Percentiles rank a stretch among this genome's conserved stretches.
Evolutionary conservation across 2,888 invertebrate species (phyloP).

Genomic region (Theristus sp.): DNA sequence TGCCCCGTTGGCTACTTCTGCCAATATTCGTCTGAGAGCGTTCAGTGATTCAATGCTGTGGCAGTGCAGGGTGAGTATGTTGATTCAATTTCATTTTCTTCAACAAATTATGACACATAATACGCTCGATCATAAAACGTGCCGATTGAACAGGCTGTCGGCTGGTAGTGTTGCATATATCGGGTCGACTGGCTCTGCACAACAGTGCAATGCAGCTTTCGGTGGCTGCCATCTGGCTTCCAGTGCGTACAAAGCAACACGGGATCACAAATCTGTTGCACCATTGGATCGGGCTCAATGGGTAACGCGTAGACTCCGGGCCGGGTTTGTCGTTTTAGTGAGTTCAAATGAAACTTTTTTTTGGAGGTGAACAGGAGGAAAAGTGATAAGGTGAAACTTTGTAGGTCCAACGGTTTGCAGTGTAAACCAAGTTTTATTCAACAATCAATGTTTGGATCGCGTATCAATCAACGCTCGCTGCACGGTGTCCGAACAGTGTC

Average conservation of each 20-base stretch:
- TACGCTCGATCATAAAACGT: too few species aligned
- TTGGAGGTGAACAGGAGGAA: too few species aligned
- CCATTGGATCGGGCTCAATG: too few species aligned
- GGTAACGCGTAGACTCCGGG: too few species aligned
- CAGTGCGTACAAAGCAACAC: neutral
- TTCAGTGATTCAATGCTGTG: slow-evolving; percentile 18
- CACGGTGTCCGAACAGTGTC: neutral
- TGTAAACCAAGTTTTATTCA: neutral
- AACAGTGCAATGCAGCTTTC: neutral
- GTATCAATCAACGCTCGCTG: neutral
- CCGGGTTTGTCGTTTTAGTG: neutral
- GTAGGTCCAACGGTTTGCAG: too few species aligned
- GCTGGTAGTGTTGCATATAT: neutral
- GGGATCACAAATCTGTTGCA: neutral
- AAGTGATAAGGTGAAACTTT: too few species aligned
- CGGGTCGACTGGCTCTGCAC: neutral
- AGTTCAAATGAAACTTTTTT: too few species aligned
- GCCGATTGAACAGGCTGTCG: neutral
- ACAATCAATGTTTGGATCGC: neutral
- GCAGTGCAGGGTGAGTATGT: slow-evolving; percentile 3
- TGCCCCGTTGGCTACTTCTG: slow-evolving; percentile 19
- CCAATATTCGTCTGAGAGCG: slow-evolving; percentile 13
- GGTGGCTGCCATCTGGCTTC: neutral
- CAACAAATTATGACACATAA: too few species aligned
- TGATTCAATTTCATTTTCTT: neutral